Base-by-base conservation (phyloP, 2,113 vertebrate genomes). In the Stegastes partitus region DNA sequence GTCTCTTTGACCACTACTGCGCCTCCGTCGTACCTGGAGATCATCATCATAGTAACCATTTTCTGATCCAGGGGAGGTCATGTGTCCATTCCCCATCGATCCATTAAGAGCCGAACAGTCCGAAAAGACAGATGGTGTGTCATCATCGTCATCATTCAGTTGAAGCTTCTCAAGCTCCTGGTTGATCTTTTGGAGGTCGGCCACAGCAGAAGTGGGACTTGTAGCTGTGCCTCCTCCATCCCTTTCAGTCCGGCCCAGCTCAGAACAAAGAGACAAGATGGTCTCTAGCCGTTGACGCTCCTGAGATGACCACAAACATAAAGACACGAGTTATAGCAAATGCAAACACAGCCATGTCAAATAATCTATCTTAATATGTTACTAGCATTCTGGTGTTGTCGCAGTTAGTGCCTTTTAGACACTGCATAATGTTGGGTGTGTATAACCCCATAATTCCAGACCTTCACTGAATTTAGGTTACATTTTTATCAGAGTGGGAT, bases 251-350 rank as follows among this genome's bases (percentile, higher is more conserved):
- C 93, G 95, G n/a, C 95, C 95, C 83, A 96, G 94, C 62, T 97
- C 97, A 0, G 96, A 96, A 66, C 97, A 99, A 37, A 99, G 93
- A 64, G 86, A 97, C 89, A 98, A 91, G 90, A 99, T 99, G 5
- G 97, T 99, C 89, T 99, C 98, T 3, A 99, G 91, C 2, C 97
- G 95, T 91, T 99, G 97, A 2, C 96, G 95, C 82, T 99, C 98
- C 98, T 99, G 26, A 57, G 8, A 77, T 15, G 26, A 66, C 51
- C 23, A 23, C 15, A 81, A 6, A 82, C 5, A 82, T 9, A 71
- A 0, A 78, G 6, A 26, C 25, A 66, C 1, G 25, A 65, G 58
- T 65, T 73, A 76, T 0, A 50, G n/a, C 5, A 37, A 18, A 28
- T 42, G 25, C 12, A 21, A 26, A 14, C 9, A 18, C 10, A 28